Evolutionary conservation across 37 sponge, comb jelly and placozoan species (phyloP), one percentile per base, ranked within the genome.

Genomic region (Crambe crambe): DNA sequence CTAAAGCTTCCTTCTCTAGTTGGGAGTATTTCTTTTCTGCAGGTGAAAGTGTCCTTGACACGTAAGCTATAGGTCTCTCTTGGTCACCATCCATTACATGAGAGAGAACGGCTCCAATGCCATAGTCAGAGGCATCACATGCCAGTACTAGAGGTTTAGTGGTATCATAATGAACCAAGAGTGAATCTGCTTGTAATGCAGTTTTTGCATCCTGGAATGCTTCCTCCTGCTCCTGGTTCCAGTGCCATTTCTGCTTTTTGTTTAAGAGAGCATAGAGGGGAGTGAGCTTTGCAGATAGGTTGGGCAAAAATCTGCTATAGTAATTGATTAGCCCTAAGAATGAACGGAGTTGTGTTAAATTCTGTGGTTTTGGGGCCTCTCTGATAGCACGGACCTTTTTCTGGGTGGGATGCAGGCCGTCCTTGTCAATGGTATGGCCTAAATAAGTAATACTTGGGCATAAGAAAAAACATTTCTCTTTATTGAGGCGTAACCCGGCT

Each of bases 71-170:
- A 1, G 43, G 71, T 29, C 44, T 2, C 42, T 70, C 44, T 3
- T 30, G 67, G 40, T 77, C 29, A 6, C 36, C 67, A 9, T 30
- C 67, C 6, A 66, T 10, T 5, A 43, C n/a, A 38, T 85, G 79
- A 18, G 80, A 70, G 2, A 85, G 35, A 20, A 85, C 80, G 37
- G 76, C 85, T 27, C 76, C 77, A 1, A 84, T 25, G 9, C 77
- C 76, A 58, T 76, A 84, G 2, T 72, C 31, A 0, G 86, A 86
- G 18, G 86, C 80, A 43, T 86, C 86, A 36, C 86, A 86, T 17
- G 80, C 41, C 37, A 81, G 37, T 10, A 80, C 71, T 10, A 87
- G 64, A 21, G 82, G 88, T 57, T 38, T 37, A 30, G n/a, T 40
- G 8, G 57, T 35, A 38, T 87, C 72, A 27, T 44, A 87, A 56